Base-by-base conservation (phyloP, 2,797 vertebrate species). In the Apodemus agrarius region DNA sequence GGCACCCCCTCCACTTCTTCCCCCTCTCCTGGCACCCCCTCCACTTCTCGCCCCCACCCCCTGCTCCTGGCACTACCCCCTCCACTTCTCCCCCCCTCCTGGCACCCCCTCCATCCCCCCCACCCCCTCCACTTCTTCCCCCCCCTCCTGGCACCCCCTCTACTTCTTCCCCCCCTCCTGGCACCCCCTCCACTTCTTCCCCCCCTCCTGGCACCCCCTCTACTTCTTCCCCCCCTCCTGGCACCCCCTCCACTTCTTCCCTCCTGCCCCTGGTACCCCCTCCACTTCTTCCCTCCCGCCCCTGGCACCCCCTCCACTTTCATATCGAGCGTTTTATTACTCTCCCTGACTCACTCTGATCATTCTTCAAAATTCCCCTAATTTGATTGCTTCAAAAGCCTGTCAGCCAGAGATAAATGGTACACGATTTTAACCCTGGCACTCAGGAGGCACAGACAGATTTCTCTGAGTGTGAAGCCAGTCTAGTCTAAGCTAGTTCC, bases 301-400 rank as follows among this genome's bases (percentile, higher is more conserved):
- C 37, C 26, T 2, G 52, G 54, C 40, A 34, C 67, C 85, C 86
- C 57, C 52, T 74, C 85, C 24, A 43, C 52, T 22, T 75, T 43
- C 52, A 57, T 8, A 88, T 40, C 69, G 34, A 43, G n/a, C 74
- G 67, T 40, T 31, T 59, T 57, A 74, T 75, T 40, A 37, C 43
- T 40, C 49, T 88, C 24, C 49, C 67, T 69, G n/a, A 81, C 52
- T 85, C 46, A 89, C 24, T 46, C 5, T 61, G 57, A 76, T 19
- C 34, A 49, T 89, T 59, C 86, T 76, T 76, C 21, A 90, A 91
- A 93, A 85, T 93, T 89, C 93, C 74, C 76, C 86, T 86, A 94
- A 85, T 43, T 86, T 82, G 84, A 86, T 69, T 46, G 3, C 16
- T 91, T 87, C 93, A 76, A 94, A 96, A 93, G 65, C 49, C 34